These are phyloP conservation scores for Ploceus nigricollis DNA, from an alignment of 2,113 vertebrate genomes.

Conservation along the genomic window DNA sequence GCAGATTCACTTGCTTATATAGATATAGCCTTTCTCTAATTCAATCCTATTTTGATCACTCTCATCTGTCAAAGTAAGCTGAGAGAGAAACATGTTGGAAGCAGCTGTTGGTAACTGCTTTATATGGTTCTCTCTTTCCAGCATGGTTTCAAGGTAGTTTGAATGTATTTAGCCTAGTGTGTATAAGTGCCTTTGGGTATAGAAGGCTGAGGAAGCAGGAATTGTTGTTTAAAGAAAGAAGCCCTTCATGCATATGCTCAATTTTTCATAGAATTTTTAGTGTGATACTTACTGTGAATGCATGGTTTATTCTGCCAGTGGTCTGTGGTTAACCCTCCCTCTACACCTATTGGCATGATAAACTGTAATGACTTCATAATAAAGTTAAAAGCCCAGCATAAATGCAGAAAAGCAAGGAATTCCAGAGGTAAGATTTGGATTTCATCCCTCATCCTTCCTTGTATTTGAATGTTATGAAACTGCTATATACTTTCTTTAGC, in stretches of 20 bases:
- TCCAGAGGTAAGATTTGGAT: background rate
- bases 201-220: background rate
- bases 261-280: constrained; percentile 23
- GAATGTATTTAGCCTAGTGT: background rate
- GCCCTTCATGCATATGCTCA: background rate
- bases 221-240: background rate
- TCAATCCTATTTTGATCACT: background rate
- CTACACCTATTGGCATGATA: background rate
- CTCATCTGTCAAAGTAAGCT: background rate
- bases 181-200: background rate
- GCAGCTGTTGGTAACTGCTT: background rate
- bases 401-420: background rate
- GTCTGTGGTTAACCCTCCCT: constrained; percentile 36
- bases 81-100: background rate
- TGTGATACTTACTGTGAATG: background rate
- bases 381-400: constrained; percentile 42
- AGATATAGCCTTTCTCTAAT: background rate
- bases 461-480: background rate
- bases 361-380: constrained; percentile 38
- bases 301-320: constrained; percentile 31
- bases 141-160: background rate
- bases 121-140: background rate
- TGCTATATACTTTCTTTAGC: background rate
- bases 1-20: background rate
- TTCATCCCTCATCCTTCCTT: background rate